Conservation (phyloP, 1,140 invertebrate genomes). For the Pteromalus puparum region DNA sequence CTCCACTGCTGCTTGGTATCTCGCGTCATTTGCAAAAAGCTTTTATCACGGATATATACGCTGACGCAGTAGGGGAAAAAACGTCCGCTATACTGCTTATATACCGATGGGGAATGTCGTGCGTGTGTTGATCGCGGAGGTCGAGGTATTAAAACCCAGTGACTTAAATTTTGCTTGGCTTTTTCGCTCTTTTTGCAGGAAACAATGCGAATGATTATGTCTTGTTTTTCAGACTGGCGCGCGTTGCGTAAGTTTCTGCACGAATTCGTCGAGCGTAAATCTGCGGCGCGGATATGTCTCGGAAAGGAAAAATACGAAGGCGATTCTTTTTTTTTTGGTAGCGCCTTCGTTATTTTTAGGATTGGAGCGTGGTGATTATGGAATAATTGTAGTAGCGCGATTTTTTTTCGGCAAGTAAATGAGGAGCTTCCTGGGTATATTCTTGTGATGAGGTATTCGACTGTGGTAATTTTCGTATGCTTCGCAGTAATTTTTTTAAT, state of each 20-base stretch:
- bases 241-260: too few species aligned
- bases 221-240: not conserved
- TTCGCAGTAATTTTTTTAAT: not conserved
- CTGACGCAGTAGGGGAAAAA: not conserved
- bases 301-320: too few species aligned
- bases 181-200: not conserved
- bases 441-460: not conserved
- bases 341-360: not conserved
- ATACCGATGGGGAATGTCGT: not conserved
- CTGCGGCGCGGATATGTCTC: not conserved
- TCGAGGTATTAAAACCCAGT: not conserved
- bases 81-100: not conserved
- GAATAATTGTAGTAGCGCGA: not conserved
- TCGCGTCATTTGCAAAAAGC: conserved; percentile 38
- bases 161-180: conserved; percentile 12
- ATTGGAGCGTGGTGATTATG: too few species aligned
- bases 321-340: not conserved
- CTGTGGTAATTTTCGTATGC: conserved; percentile 14
- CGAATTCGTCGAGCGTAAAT: not conserved
- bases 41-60: not conserved
- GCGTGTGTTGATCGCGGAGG: not conserved
- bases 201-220: not conserved
- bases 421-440: too few species aligned
- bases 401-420: too few species aligned
- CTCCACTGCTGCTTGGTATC: not conserved